Evolutionary conservation across 2,113 vertebrate species (phyloP).

Genomic region (Mustelus asterias): DNA sequence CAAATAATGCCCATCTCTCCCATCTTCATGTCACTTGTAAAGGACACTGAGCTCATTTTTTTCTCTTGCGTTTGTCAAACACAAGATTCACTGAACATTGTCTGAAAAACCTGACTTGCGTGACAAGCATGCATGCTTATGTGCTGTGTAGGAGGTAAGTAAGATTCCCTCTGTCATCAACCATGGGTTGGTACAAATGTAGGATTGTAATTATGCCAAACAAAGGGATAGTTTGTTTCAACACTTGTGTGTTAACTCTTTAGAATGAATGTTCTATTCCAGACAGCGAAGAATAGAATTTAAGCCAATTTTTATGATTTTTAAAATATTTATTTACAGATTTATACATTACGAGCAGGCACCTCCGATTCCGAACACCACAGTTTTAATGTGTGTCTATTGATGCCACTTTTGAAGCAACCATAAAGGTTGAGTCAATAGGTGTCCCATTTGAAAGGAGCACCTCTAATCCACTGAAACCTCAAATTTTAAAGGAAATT

Average conservation of each 20-base stretch:
- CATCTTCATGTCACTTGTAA: neutral
- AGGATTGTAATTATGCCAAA: neutral
- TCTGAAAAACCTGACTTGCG: neutral
- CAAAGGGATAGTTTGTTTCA: constrained; percentile 22
- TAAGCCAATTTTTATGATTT: neutral
- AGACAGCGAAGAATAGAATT: neutral
- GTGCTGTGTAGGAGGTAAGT: neutral
- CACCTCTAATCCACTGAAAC: too few species aligned
- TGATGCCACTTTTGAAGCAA: too few species aligned
- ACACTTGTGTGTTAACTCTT: neutral
- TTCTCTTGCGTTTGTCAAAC: neutral
- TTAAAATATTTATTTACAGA: neutral
- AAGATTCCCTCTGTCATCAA: neutral
- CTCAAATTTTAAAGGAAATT: too few species aligned
- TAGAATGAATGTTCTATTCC: neutral
- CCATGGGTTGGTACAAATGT: neutral
- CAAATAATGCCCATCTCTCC: neutral
- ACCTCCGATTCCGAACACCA: too few species aligned
- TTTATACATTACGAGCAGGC: neutral
- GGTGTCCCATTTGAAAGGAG: too few species aligned
- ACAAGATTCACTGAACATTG: neutral
- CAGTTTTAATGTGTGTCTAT: too few species aligned
- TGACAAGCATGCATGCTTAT: neutral
- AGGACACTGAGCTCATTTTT: neutral
- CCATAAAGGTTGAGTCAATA: too few species aligned